phyloP scores from a whole-genome alignment of 2,113 vertebrate genomes.

The Heterocephalus glaber region DNA sequence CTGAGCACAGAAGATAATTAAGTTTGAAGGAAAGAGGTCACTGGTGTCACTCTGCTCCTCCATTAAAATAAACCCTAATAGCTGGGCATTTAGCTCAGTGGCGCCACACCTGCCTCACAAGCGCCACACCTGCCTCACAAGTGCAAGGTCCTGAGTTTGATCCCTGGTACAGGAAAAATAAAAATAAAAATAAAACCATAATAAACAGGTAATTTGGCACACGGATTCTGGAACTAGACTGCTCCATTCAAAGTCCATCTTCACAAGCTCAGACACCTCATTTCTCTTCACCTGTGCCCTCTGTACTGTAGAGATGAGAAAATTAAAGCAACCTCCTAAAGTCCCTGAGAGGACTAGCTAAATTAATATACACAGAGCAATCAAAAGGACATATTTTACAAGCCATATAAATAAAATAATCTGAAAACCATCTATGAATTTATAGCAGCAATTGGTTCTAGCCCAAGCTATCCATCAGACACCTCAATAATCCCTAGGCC shows the following conservation, averaged over 20 bases:
- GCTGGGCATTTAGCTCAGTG: too few relatives aligned
- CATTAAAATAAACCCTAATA: neutral
- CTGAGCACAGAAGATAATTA: neutral
- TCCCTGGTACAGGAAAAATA: too few relatives aligned
- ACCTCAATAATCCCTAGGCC: neutral
- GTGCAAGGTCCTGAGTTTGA: too few relatives aligned
- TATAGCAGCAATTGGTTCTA: neutral
- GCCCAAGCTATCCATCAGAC: neutral
- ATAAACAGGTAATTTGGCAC: neutral
- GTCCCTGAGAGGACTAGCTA: neutral
- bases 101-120: too few relatives aligned
- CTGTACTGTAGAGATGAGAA: neutral
- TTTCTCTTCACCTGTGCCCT: neutral
- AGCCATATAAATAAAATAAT: neutral
- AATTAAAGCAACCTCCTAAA: neutral
- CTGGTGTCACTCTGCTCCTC: neutral
- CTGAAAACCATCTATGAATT: neutral
- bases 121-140: too few relatives aligned
- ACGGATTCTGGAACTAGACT: neutral
- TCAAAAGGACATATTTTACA: neutral
- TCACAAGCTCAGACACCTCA: neutral
- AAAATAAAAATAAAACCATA: too few relatives aligned
- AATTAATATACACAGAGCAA: neutral
- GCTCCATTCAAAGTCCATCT: neutral
- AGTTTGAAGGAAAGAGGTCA: neutral